A percentile compares a stretch with the other conserved stretches of the same genome.
phyloP scores from a whole-genome alignment of 2,888 invertebrate genomes.

The Acleris cristana region DNA sequence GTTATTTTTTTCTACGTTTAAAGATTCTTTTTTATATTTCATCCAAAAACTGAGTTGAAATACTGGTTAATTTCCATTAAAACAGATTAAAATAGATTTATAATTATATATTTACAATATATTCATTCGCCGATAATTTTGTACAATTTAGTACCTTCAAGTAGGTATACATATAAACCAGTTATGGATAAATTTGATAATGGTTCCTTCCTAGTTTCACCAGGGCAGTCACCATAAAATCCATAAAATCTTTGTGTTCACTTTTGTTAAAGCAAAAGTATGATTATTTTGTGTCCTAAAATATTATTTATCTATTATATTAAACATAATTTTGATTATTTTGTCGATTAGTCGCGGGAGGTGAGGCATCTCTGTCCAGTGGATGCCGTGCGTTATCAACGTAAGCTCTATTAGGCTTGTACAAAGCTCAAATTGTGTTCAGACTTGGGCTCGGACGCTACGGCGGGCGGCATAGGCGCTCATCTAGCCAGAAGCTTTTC shows the following conservation, averaged over 20 bases:
- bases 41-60: neutral
- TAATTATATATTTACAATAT: conserved; percentile 31
- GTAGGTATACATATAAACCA: too few relatives aligned
- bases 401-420: conserved; percentile 11
- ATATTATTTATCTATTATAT: too few relatives aligned
- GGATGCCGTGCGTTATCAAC: conserved; percentile 2
- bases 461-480: conserved; percentile 20
- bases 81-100: conserved; percentile 3
- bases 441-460: neutral
- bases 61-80: neutral
- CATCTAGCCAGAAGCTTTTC: conserved; percentile 54
- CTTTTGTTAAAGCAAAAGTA: too few relatives aligned
- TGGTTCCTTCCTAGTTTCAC: too few relatives aligned
- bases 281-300: too few relatives aligned
- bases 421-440: conserved; percentile 10
- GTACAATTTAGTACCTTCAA: too few relatives aligned
- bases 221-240: too few relatives aligned
- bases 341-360: neutral
- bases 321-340: neutral
- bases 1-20: conserved; percentile 9
- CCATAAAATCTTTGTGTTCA: too few relatives aligned
- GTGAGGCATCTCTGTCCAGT: neutral
- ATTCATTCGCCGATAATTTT: neutral
- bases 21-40: neutral
- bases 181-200: too few relatives aligned